Evolutionary conservation across 2,113 vertebrate genomes (phyloP), one percentile per base, ranked within the genome.

Genomic region (Tiliqua scincoides): DNA sequence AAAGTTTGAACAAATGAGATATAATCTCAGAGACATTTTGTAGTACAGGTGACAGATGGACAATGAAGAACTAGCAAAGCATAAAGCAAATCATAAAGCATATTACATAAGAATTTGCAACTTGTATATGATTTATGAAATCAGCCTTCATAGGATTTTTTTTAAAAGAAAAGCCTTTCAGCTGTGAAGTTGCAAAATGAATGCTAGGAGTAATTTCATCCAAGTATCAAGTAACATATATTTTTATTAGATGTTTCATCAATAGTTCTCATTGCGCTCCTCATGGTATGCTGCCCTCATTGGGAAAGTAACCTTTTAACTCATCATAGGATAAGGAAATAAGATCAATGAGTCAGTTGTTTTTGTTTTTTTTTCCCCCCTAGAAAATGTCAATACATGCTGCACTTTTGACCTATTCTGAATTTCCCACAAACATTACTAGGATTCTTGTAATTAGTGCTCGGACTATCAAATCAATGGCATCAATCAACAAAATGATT

Each of bases 401-500:
- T 30, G 81, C 15, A n/a, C 76, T 74, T 40, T 83, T 77, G 83
- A 83, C 15, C 12, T 57, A 23, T 21, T 84, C 21, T 73, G 25
- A 27, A 21, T 20, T 78, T 87, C 35, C 61, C 43, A 32, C 11
- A 83, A 3, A 32, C 86, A 63, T 79, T 80, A 77, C 1, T 40
- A 68, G 62, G 7, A 85, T 85, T 73, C 4, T 35, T 86, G 82
- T 78, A 72, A 89, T 15, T 7, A 59, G 32, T 25, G 4, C 72
- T 63, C 71, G 3, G 1, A 54, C 23, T 72, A 35, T 25, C 10
- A 43, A 74, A 54, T 32, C 65, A 79, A 7, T 80, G 52, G 2
- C 71, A 84, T 90, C 68, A 68, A 72, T 89, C 71, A 27, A 79
- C 57, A 40, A 71, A 78, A 93, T 86, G 73, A 89, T 84, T 85